Evolutionary conservation across 2,797 vertebrate species (phyloP).

Genomic region (Leuciscus waleckii): DNA sequence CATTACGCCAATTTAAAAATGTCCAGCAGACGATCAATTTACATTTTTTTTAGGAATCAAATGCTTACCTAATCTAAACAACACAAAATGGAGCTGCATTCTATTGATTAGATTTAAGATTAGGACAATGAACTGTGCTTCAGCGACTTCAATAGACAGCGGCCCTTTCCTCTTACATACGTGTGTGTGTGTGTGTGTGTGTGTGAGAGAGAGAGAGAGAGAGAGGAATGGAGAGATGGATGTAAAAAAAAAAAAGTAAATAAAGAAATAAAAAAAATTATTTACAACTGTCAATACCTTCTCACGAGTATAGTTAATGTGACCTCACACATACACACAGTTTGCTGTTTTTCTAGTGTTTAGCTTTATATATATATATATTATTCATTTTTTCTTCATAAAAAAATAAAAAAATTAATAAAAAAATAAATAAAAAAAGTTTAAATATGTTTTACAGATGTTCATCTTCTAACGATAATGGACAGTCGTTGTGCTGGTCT

Average conservation of each 20-base stretch:
- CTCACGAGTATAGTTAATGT: not conserved
- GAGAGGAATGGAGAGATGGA: no score
- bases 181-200: conserved; percentile 27
- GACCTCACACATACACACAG: no score
- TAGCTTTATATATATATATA: no score
- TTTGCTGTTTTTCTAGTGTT: no score
- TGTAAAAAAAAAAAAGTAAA: not conserved
- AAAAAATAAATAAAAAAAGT: not conserved
- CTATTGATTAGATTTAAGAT: conserved; percentile 80
- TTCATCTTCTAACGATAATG: not conserved
- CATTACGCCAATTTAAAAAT: conserved; percentile 82
- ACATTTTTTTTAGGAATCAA: conserved; percentile 79
- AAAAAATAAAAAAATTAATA: no score
- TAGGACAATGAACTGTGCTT: conserved; percentile 73
- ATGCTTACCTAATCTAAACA: conserved; percentile 83
- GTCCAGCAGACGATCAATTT: conserved; percentile 81
- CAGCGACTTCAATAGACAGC: conserved; percentile 51
- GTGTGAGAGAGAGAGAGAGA: not conserved
- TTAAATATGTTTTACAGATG: not conserved
- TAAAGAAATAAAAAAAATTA: not conserved
- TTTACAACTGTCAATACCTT: not conserved
- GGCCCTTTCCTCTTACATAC: conserved; percentile 48
- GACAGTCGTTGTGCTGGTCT: not conserved
- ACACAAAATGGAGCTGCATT: conserved; percentile 77
- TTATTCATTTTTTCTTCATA: no score